A percentile compares a stretch with the other conserved stretches of the same genome.
Conservation (phyloP, 1,140 invertebrate genomes). For the Stenopsyche tienmushanensis region DNA sequence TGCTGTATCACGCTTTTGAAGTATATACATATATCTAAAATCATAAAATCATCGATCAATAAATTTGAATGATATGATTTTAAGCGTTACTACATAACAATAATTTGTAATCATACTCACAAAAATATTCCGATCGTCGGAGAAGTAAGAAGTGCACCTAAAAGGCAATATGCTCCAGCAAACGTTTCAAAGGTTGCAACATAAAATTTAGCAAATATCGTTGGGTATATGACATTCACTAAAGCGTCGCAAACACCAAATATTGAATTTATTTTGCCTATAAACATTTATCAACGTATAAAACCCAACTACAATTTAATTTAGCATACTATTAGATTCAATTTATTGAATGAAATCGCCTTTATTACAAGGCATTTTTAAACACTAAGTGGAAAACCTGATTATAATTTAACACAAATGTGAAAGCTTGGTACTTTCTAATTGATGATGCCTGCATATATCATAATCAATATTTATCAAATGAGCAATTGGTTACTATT, state of each 20-base stretch:
- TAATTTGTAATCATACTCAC: too few relatives aligned
- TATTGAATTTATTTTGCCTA: slow-evolving; percentile 60
- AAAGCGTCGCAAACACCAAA: slow-evolving; percentile 58
- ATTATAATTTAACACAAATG: too few relatives aligned
- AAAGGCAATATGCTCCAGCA: slow-evolving; percentile 52
- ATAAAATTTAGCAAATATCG: slow-evolving; percentile 55
- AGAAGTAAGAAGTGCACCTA: slow-evolving; percentile 49
- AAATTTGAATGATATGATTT: too few relatives aligned
- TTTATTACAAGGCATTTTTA: too few relatives aligned
- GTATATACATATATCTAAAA: slow-evolving; percentile 47
- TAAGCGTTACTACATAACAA: too few relatives aligned
- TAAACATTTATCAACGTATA: slow-evolving; percentile 44
- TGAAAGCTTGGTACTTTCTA: too few relatives aligned
- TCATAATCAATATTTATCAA: background rate
- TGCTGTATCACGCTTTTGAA: slow-evolving; percentile 44
- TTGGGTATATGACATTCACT: slow-evolving; percentile 50
- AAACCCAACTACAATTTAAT: background rate
- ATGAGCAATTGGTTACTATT: too few relatives aligned
- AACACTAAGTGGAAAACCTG: too few relatives aligned
- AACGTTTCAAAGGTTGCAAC: slow-evolving; percentile 48
- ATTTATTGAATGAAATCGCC: too few relatives aligned
- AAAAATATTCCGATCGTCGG: slow-evolving; percentile 51
- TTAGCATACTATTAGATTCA: background rate
- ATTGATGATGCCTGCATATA: too few relatives aligned
- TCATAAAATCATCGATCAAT: too few relatives aligned